A percentile compares a stretch with the other conserved stretches of the same genome.
Conservation (phyloP, 2,797 vertebrate species). For the Trachurus trachurus region DNA sequence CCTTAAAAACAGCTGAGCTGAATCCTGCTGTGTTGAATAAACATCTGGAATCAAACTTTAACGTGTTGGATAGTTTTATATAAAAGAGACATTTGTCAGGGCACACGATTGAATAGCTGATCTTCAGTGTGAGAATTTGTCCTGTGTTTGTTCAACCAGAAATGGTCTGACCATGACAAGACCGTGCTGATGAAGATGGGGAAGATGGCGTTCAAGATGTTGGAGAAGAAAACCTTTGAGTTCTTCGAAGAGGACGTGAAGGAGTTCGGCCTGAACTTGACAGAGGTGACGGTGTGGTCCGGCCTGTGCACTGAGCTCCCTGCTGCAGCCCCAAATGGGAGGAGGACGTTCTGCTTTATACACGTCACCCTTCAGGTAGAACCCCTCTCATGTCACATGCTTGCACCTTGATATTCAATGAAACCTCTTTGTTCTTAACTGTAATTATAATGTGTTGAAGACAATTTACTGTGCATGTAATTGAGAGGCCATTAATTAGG, state of each 20-base stretch:
- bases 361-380: conserved; percentile 80
- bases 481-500: neutral
- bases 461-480: neutral
- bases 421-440: neutral
- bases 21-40: neutral
- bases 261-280: conserved; percentile 43
- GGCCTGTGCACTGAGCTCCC: conserved; percentile 79
- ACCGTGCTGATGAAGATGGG: conserved; percentile 65
- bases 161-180: conserved; percentile 70
- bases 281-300: conserved; percentile 64
- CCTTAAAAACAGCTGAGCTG: neutral
- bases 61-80: neutral
- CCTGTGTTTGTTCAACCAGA: conserved; percentile 32
- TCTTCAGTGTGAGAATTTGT: neutral
- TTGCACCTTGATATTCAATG: neutral
- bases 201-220: conserved; percentile 77
- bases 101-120: neutral
- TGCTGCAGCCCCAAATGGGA: neutral
- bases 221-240: conserved; percentile 52
- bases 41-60: neutral
- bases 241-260: conserved; percentile 75
- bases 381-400: neutral
- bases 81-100: neutral
- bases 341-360: conserved; percentile 73
- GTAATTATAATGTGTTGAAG: neutral